These are phyloP conservation scores for Falco cherrug DNA, from an alignment of 2,797 vertebrate species.

Conservation along the genomic window DNA sequence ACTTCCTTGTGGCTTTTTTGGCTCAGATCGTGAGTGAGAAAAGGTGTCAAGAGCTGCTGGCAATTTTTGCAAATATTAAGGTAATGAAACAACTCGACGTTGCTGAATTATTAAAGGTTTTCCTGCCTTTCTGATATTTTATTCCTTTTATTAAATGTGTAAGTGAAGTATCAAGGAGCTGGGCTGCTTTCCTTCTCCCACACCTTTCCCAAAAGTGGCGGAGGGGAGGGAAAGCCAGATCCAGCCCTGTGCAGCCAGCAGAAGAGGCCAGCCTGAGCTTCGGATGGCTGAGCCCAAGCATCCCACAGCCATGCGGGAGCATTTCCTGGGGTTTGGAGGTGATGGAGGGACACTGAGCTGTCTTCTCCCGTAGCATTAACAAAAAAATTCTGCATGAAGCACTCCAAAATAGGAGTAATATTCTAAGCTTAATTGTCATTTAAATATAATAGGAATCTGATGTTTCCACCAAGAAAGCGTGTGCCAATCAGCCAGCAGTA, in stretches of 20 bases:
- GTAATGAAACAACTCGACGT: background rate
- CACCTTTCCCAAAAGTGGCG: background rate
- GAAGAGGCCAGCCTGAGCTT: too few species aligned
- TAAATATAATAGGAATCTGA: background rate
- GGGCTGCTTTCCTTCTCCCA: background rate
- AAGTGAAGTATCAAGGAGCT: background rate
- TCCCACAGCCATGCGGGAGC: background rate
- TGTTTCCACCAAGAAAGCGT: background rate
- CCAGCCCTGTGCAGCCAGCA: background rate
- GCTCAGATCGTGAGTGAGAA: accelerated
- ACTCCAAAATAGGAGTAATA: background rate
- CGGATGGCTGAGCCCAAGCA: background rate
- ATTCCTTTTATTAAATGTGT: conserved; percentile 56
- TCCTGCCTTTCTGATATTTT: conserved; percentile 27
- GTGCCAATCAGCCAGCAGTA: conserved; percentile 33
- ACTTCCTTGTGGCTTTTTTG: background rate
- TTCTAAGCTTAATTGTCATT: conserved; percentile 25
- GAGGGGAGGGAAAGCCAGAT: background rate
- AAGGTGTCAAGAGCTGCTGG: conserved; percentile 19
- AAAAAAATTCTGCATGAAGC: background rate
- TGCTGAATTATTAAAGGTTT: conserved; percentile 50
- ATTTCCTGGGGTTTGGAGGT: background rate
- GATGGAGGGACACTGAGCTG: background rate
- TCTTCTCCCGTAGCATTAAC: background rate
- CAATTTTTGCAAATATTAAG: background rate